Conservation (phyloP, 1,140 invertebrate genomes). For the Lepidurus couesii region DNA sequence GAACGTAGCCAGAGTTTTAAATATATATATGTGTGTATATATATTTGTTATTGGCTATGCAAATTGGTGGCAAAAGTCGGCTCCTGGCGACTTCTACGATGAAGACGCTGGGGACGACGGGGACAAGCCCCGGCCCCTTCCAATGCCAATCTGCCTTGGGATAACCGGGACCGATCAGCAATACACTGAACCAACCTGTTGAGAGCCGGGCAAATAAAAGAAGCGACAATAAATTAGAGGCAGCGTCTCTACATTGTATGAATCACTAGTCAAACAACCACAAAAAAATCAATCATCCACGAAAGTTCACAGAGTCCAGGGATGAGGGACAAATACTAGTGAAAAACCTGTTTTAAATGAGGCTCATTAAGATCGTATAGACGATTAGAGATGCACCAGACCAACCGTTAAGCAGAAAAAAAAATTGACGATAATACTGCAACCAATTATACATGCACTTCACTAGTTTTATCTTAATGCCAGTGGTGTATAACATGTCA, state of each 20-base stretch:
- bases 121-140: constrained; percentile 20
- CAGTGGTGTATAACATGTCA: constrained; percentile 9
- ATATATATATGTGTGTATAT: too few species aligned
- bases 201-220: background rate
- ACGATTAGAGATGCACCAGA: constrained; percentile 1
- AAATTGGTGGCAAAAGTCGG: background rate
- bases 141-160: background rate
- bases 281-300: constrained; percentile 9
- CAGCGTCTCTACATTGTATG: background rate
- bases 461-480: constrained; percentile 15
- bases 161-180: constrained; percentile 3
- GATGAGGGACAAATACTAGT: background rate
- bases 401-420: background rate
- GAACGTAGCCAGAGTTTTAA: constrained; percentile 17
- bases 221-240: background rate
- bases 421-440: background rate
- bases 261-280: background rate
- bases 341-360: constrained; percentile 10
- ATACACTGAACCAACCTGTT: background rate
- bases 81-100: background rate
- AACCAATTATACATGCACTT: background rate
- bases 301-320: background rate
- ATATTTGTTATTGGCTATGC: background rate
- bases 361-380: constrained; percentile 15
- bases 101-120: constrained; percentile 12